Base-by-base conservation (phyloP, 2,888 invertebrate genomes). In the Drosophila falleni region DNA sequence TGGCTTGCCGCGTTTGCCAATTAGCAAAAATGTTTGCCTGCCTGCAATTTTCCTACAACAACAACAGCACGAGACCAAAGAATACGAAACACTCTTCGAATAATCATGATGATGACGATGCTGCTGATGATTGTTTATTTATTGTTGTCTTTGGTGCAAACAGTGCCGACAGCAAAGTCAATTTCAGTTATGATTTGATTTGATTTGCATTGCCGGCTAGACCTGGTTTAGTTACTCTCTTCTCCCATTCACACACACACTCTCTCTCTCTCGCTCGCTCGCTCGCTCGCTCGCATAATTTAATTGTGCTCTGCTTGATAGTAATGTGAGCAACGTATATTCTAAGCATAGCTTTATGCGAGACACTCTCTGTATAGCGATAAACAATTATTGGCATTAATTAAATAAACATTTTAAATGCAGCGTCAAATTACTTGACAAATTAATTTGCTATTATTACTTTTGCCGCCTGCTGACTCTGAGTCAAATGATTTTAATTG, bases 21-120 rank as follows among this genome's bases (percentile, higher is more conserved):
- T 83, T 83, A 83, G 83, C 68, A 60, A 80, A 82, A 86, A 81
- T 88, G 67, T 75, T 83, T 87, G 79, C 87, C 72, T 74, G 76
- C 63, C 72, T 74, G 76, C 63, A 72, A 66, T 80, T 82, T 86
- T 65, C 68, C 71, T 68, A 49, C 23, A 23, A 23, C 23, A 23
- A 23, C 78, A 69, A 73, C 61, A 54, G 33, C 56, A 47, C 56
- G 41, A 47, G 46, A 29, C 56, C 6, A 35, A 42, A 49, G 51
- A 51, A 65, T 42, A 54, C 26, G n/a, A 51, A 33, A 55, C 5
- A 15, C 31, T 67, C 49, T 55, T 15, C 31, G 50, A 13, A 61
- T 35, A 33, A 60, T 55, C 33, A 42, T 11, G 37, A 47, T 47
- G 23, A 39, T 64, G 49, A 37, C 13, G 50, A 51, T 46, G 39